Evolutionary conservation across 2,888 invertebrate genomes (phyloP).

Genomic region (Aphrophora alni): DNA sequence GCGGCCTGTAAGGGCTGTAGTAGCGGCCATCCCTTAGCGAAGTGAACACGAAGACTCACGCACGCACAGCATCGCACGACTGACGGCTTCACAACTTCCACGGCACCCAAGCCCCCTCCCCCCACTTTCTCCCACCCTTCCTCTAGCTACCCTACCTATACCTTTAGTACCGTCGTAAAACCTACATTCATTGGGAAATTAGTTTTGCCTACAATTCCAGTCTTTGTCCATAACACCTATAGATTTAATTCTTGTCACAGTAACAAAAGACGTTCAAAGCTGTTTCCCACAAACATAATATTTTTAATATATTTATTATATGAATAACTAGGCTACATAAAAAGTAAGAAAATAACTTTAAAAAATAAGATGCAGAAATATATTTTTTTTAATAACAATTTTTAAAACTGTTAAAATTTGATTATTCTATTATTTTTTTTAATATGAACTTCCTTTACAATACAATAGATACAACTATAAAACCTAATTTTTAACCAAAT

Average conservation of each 20-base stretch:
- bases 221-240: not conserved
- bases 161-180: not conserved
- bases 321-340: too few relatives aligned
- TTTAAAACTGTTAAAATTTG: too few relatives aligned
- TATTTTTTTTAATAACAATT: too few relatives aligned
- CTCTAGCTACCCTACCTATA: not conserved
- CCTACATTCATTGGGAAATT: not conserved
- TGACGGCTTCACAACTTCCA: conserved; percentile 6
- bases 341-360: too few relatives aligned
- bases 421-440: too few relatives aligned
- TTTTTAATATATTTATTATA: too few relatives aligned
- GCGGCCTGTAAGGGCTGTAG: not conserved
- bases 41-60: not conserved
- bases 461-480: too few relatives aligned
- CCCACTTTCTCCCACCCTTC: not conserved
- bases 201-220: not conserved
- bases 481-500: too few relatives aligned
- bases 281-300: too few relatives aligned
- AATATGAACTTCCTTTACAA: too few relatives aligned
- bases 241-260: not conserved
- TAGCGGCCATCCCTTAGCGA: not conserved
- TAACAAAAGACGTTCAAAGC: too few relatives aligned
- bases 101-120: not conserved
- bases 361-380: too few relatives aligned
- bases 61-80: conserved; percentile 2